Evolutionary conservation across 2,797 vertebrate genomes (phyloP), one percentile per base, ranked within the genome.

Genomic region (Aeoliscus strigatus): DNA sequence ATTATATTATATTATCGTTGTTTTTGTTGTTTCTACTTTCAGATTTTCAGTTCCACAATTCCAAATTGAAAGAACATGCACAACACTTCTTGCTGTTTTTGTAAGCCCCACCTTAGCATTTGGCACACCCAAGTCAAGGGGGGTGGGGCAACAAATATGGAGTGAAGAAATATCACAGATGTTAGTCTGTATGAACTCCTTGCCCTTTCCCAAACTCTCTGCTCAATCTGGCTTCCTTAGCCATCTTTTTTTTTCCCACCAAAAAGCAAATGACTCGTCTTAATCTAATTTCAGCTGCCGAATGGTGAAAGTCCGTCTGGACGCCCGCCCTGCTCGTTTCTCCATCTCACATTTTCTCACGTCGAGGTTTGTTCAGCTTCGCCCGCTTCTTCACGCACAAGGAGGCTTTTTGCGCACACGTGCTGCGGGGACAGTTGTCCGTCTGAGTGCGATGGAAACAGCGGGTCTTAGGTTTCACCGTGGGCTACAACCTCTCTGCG

Each of bases 161-260:
- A 66, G 62, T 73, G 54, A 76, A 81, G 69, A 82, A 78, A 68
- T 76, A 67, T 80, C 83, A 74, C 83, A 89, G 82, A 85, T 87
- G 81, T 79, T 85, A 27, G 75, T 57, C 48, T 69, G 78, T 84
- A 63, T 75, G 70, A 83, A 73, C 65, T 80, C 49, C 73, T 82
- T 84, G 73, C 73, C 79, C 73, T 80, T 18, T 74, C 63, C 80
- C n/a, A 76, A 60, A 69, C 64, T 80, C 81, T 78, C 75, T 79
- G 73, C 67, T 81, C 39, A 82, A 52, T 59, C 53, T 72, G 75
- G 63, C 70, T 70, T 65, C 77, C 79, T 77, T 69, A 66, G 67
- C 51, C 45, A 43, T 27, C 1, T 25, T 23, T 31, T 15, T 47
- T 35, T 47, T 42, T 39, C 24, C 52, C 44, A 32, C 40, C 62